Conservation (phyloP, 1,140 invertebrate species). For the Adoxophyes honmai region DNA sequence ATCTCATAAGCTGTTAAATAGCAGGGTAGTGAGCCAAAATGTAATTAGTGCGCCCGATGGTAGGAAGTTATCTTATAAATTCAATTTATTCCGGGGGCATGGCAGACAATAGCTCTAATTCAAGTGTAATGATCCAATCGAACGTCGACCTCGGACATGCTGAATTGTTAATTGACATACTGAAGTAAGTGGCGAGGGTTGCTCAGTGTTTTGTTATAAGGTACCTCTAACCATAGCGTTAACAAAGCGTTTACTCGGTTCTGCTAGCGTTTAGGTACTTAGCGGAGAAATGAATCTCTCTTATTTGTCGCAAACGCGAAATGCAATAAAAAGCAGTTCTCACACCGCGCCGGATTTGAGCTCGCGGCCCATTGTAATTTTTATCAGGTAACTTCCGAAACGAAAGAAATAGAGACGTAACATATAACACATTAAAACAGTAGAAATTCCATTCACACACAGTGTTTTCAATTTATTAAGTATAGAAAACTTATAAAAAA, state of each 20-base stretch:
- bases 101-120: neutral
- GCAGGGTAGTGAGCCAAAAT: neutral
- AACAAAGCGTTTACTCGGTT: neutral
- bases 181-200: neutral
- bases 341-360: conserved; percentile 5
- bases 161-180: conserved; percentile 4
- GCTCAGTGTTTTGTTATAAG: too few species aligned
- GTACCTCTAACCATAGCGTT: too few species aligned
- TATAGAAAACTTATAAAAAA: too few species aligned
- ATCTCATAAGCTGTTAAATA: neutral
- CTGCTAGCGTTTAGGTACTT: conserved; percentile 1
- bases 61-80: neutral
- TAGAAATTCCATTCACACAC: too few species aligned
- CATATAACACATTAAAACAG: neutral
- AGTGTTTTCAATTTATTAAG: too few species aligned
- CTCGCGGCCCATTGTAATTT: neutral
- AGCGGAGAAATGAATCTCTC: conserved; percentile 5
- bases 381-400: neutral
- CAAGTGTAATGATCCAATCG: conserved; percentile 1
- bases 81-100: neutral
- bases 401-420: neutral
- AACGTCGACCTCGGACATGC: neutral
- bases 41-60: neutral
- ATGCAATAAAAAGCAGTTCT: neutral
- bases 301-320: conserved; percentile 7